phyloP scores from a whole-genome alignment of 2,888 invertebrate species.

The Plagodis dolabraria region DNA sequence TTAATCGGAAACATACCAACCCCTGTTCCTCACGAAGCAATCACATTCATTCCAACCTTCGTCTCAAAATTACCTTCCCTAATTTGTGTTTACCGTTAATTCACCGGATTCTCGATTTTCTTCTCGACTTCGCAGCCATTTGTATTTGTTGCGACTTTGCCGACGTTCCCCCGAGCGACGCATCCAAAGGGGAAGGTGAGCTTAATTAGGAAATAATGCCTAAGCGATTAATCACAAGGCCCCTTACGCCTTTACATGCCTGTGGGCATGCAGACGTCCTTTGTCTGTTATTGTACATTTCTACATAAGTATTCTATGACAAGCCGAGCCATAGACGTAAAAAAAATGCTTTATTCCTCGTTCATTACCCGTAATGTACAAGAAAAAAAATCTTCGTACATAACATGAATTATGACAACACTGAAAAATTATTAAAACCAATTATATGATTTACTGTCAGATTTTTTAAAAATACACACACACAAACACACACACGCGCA shows the following conservation, averaged over 20 bases:
- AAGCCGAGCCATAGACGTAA: no score
- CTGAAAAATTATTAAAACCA: no score
- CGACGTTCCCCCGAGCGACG: conserved; percentile 65
- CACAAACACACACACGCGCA: no score
- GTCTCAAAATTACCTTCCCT: conserved; percentile 49
- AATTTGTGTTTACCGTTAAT: conserved; percentile 69
- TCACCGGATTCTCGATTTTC: conserved; percentile 73
- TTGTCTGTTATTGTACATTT: conserved; percentile 49
- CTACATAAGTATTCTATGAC: no score
- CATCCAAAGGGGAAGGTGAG: conserved; percentile 72
- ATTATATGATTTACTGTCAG: no score
- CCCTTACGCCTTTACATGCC: conserved; percentile 49
- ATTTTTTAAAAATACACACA: no score
- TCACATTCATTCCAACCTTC: conserved; percentile 27
- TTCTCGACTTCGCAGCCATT: conserved; percentile 58
- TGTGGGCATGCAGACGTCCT: conserved; percentile 44
- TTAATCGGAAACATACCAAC: conserved; percentile 16
- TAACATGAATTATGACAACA: no score
- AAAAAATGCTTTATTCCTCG: no score
- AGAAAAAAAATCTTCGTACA: no score
- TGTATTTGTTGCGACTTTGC: conserved; percentile 68
- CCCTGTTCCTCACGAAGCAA: conserved; percentile 22
- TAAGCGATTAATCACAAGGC: conserved; percentile 80
- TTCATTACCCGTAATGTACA: no score
- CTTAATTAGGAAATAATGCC: conserved; percentile 84